Base-by-base conservation (phyloP, 2,888 invertebrate species). In the Cacoxenus indagator region DNA sequence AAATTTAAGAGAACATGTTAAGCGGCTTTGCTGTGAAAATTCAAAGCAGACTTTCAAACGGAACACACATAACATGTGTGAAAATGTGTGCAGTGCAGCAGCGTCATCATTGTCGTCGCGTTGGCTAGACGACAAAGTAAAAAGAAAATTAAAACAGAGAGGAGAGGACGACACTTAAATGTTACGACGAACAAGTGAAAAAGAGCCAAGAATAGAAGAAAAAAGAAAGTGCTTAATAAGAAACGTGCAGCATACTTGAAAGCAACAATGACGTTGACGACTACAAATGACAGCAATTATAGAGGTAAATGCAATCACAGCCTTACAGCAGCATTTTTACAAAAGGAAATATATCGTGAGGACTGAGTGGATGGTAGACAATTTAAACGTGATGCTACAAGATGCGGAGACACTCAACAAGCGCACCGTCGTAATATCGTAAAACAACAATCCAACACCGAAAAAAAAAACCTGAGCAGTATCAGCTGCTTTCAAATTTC, bases 41-140 rank as follows among this genome's bases (percentile, higher is more conserved):
- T n/a, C n/a, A n/a, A 71, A 72, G 64, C n/a, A 51, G 9, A 45
- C 27, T 29, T 31, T 66, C 54, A 71, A 48, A 51, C 55, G 51
- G 31, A 55, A 26, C 61, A 59, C 19, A 57, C 27, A 37, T 64
- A 29, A 17, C 48, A 55, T 55, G 24, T 24, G 24, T 55, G 55
- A 37, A n/a, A n/a, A n/a, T n/a, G 8, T 8, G 48, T 43, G 43
- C 8, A 43, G 8, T 43, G 43, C 43, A 43, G 43, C 43, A 14
- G 48, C 48, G 48, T n/a, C 43, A 43, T 43, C 43, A 43, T 14
- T 59, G 67, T 29, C 65, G 37, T 65, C 54, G 26, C 24, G 22
- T 19, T 54, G 54, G 54, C 54, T 14, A 54, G 24, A 37, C 37
- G 14, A 29, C 17, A 37, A 61, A 61, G 19, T 31, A 61, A 59